Conservation (phyloP, 2,888 invertebrate species). For the Teinopalpus imperialis region DNA sequence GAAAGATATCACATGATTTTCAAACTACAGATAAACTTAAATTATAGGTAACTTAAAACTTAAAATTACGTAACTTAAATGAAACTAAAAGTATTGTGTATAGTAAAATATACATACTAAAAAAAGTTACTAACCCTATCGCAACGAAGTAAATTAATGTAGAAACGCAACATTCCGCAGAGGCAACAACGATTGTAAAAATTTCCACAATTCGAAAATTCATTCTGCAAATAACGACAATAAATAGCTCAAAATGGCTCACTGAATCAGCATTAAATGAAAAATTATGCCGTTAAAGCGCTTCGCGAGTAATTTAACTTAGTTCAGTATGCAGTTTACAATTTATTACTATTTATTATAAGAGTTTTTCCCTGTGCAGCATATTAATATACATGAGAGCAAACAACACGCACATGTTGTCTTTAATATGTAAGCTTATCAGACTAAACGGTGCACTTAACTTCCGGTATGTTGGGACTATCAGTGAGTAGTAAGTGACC, state of each 20-base stretch:
- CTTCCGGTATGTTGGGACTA: too few relatives aligned
- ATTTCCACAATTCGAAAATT: conserved; percentile 16
- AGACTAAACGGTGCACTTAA: conserved; percentile 1
- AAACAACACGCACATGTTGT: not conserved
- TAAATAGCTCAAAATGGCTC: conserved; percentile 22
- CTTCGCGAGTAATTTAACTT: conserved; percentile 23
- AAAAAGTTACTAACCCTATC: too few relatives aligned
- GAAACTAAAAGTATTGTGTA: too few relatives aligned
- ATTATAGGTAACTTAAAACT: too few relatives aligned
- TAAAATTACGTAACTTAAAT: too few relatives aligned
- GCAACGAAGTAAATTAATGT: too few relatives aligned
- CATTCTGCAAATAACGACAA: conserved; percentile 17
- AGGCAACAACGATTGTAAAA: conserved; percentile 4
- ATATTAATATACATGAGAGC: conserved; percentile 3
- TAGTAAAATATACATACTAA: too few relatives aligned
- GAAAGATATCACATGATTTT: too few relatives aligned
- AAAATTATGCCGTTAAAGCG: conserved; percentile 25
- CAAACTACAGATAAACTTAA: too few relatives aligned
- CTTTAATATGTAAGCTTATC: too few relatives aligned
- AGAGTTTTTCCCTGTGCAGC: not conserved
- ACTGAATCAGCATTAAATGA: conserved; percentile 23
- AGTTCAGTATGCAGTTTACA: conserved; percentile 23
- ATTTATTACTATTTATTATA: conserved; percentile 23
- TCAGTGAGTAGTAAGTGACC: too few relatives aligned
- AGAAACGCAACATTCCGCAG: not conserved